phyloP scores from a whole-genome alignment of 2,113 vertebrate species.

The Ranitomeya imitator region DNA sequence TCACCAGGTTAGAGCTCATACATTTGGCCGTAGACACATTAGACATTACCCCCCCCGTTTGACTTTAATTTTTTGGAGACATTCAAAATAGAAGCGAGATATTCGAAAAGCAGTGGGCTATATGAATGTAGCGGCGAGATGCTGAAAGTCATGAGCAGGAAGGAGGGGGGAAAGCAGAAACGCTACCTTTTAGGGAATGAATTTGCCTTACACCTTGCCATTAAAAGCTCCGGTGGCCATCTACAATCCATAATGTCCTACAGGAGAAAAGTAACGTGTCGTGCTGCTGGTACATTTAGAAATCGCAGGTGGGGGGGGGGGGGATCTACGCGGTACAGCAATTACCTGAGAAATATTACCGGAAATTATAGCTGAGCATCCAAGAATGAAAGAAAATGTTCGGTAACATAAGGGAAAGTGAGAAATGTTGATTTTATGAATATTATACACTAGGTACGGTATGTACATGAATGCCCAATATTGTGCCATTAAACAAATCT shows the following conservation, averaged over 20 bases:
- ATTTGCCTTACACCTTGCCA: neutral
- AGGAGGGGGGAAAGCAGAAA: neutral
- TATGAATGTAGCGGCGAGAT: neutral
- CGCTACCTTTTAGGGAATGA: neutral
- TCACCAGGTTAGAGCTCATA: neutral
- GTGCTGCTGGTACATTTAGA: neutral
- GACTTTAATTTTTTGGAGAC: no score
- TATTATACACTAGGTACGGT: neutral
- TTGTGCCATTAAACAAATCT: neutral
- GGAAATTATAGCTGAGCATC: conserved; percentile 3
- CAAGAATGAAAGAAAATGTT: neutral
- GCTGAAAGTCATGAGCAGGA: neutral
- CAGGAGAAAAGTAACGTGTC: neutral
- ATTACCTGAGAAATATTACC: neutral
- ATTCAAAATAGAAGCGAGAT: neutral
- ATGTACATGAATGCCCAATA: neutral
- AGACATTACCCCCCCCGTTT: no score
- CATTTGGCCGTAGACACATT: neutral
- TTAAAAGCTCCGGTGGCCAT: neutral
- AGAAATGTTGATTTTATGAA: neutral
- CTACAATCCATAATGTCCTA: conserved; percentile 3
- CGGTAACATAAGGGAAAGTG: neutral
- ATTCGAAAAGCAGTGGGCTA: neutral
- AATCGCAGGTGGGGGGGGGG: neutral
- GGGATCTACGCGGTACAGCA: neutral